phyloP scores from a whole-genome alignment of 1,140 invertebrate species.

The Ruditapes philippinarum region DNA sequence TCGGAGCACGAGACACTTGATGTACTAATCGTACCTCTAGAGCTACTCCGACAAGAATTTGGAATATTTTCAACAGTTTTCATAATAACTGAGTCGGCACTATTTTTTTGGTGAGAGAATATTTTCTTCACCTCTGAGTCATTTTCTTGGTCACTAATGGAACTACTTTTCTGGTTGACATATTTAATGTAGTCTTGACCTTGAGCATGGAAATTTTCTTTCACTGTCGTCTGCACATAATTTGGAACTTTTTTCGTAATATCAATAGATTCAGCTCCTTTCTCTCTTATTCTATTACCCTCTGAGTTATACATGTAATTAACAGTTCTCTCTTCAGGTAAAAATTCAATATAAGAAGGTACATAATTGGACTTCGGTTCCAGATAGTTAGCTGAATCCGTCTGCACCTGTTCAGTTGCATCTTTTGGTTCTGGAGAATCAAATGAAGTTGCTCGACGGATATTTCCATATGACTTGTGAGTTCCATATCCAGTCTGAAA shows the following conservation, averaged over 20 bases:
- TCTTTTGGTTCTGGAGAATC: conserved; percentile 74
- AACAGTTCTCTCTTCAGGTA: conserved; percentile 44
- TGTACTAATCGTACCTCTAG: not conserved
- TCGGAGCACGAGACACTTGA: conserved; percentile 22
- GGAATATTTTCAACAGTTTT: conserved; percentile 66
- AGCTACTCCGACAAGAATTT: not conserved
- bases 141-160: conserved; percentile 47
- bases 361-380: conserved; percentile 43
- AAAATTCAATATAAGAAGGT: conserved; percentile 54
- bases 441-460: conserved; percentile 75
- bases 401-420: conserved; percentile 58
- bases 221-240: conserved; percentile 64
- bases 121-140: conserved; percentile 51
- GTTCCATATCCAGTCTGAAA: conserved; percentile 63
- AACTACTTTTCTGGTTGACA: conserved; percentile 61
- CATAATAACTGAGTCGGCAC: conserved; percentile 67
- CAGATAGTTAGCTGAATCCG: conserved; percentile 52
- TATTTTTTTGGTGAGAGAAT: conserved; percentile 61
- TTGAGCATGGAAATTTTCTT: conserved; percentile 51
- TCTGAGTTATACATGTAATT: conserved; percentile 58
- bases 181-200: conserved; percentile 54
- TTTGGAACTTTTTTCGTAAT: conserved; percentile 37
- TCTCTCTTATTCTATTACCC: conserved; percentile 38
- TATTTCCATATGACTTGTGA: conserved; percentile 64
- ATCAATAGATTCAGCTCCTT: conserved; percentile 1